These are phyloP conservation scores for Oegoconia quadripuncta DNA, from an alignment of 2,888 invertebrate species.

Conservation along the genomic window DNA sequence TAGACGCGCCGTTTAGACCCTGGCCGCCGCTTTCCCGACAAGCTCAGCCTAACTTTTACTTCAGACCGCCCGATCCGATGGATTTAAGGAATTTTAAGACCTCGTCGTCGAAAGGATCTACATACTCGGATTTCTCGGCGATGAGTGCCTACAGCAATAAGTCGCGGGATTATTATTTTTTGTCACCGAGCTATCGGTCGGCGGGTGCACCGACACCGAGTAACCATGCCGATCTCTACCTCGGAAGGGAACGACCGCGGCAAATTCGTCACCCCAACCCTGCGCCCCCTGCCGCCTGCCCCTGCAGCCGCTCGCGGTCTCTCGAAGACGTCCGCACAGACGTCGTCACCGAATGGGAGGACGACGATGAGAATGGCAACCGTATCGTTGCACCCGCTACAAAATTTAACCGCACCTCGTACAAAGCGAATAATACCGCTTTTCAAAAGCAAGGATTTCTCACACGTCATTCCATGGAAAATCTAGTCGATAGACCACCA, in stretches of 20 bases:
- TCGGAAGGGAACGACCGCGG: constrained; percentile 57
- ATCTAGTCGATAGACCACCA: constrained; percentile 78
- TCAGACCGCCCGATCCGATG: constrained; percentile 69
- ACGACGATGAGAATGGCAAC: constrained; percentile 82
- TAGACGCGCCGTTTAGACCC: constrained; percentile 77
- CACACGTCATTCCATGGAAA: constrained; percentile 85
- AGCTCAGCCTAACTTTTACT: constrained; percentile 70
- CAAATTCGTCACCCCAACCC: constrained; percentile 63
- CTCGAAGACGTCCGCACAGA: constrained; percentile 86
- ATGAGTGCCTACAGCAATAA: constrained; percentile 73
- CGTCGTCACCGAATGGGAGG: constrained; percentile 82
- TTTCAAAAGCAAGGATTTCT: constrained; percentile 71
- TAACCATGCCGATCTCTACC: constrained; percentile 52
- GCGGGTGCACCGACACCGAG: constrained; percentile 79
- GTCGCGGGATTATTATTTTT: constrained; percentile 79
- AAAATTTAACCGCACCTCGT: constrained; percentile 65
- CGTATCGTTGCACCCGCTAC: constrained; percentile 72
- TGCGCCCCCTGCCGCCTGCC: constrained; percentile 66
- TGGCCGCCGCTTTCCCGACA: constrained; percentile 83
- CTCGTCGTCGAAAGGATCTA: constrained; percentile 62
- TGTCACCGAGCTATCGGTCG: constrained; percentile 84
- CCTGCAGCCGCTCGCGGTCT: constrained; percentile 83
- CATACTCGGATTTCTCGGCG: constrained; percentile 73
- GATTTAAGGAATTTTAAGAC: constrained; percentile 72
- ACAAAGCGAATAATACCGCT: constrained; percentile 48